Base-by-base conservation (phyloP, 1,140 invertebrate genomes). In the Mycetomoellerius zeteki region DNA sequence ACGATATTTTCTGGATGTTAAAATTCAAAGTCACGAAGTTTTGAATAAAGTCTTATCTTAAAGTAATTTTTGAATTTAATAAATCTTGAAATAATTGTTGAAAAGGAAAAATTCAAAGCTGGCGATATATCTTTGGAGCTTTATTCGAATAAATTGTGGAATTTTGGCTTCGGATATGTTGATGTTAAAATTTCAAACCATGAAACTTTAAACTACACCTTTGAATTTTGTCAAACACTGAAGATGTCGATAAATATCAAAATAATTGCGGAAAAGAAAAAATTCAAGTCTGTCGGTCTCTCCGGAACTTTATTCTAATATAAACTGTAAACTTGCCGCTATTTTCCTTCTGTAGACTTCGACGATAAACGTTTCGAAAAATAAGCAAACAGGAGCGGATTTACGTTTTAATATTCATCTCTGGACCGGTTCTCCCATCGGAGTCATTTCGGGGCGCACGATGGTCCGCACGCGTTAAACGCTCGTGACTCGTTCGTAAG, bases 361-460 rank as follows among this genome's bases (percentile, higher is more conserved):
- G 43, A 12, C 24, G 37, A n/a, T 58, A 37, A 27, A 14, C 37
- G 37, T 78, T 52, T 47, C 10, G 58, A 24, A 56, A 81, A 56
- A 43, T 69, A 43, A 71, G 12, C 64, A 52, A 37, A n/a, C 37
- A 24, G n/a, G 14, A 8, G 30, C 6, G 19, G 27, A 71, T 81
- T 81, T 56, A 27, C 65, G 8, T 27, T 81, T 81, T 81, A 81
- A 81, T 72, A 56, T 81, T 81, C 64, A 71, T 56, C 16, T 8
- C 33, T 4, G 50, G 33, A 81, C 80, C 67, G 80, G 67, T 73
- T 60, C 24, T 60, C 67, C 7, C 33, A 3, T 47, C 30, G 19
- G 21, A 50, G 30, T 62, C 37, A 37, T 60, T 43, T 71, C 24
- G 37, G 37, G 0, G n/a, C n/a, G n/a, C n/a, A n/a, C n/a, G n/a